Evolutionary conservation across 64 coral and sea anemone genomes (phyloP).

Genomic region (Montipora foliosa): DNA sequence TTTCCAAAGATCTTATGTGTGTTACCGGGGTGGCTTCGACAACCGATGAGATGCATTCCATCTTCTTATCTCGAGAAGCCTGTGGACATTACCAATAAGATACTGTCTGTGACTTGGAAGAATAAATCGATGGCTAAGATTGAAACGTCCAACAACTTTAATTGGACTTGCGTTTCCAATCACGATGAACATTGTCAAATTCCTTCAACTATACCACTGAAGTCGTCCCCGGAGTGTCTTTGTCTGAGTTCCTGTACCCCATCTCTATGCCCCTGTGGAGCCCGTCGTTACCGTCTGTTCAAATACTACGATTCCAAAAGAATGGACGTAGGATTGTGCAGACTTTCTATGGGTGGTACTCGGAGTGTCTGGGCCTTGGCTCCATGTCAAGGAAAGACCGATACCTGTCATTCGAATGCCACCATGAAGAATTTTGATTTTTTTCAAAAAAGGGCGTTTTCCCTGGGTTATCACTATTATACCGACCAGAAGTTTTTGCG

Average conservation of each 20-base stretch:
- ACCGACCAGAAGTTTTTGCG: background rate
- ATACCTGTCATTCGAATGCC: background rate
- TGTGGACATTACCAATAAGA: too few species aligned
- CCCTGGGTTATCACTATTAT: background rate
- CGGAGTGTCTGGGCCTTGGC: too few species aligned
- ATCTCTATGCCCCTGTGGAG: background rate
- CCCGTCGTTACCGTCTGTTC: background rate
- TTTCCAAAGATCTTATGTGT: background rate
- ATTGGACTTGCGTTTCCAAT: background rate
- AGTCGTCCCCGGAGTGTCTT: background rate
- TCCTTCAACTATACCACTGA: background rate
- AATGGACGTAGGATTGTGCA: too few species aligned
- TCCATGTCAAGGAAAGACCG: background rate
- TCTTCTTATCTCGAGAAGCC: too few species aligned
- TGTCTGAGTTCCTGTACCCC: background rate
- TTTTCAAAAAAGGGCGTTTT: background rate
- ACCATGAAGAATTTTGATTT: background rate
- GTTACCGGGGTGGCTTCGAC: too few species aligned
- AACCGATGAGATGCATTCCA: too few species aligned
- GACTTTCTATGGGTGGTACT: too few species aligned
- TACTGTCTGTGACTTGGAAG: too few species aligned
- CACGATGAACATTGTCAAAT: background rate
- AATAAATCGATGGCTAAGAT: background rate
- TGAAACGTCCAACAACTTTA: background rate
- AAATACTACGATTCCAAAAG: background rate